Evolutionary conservation across 2,888 invertebrate genomes (phyloP).

Genomic region (Julus scanicus): DNA sequence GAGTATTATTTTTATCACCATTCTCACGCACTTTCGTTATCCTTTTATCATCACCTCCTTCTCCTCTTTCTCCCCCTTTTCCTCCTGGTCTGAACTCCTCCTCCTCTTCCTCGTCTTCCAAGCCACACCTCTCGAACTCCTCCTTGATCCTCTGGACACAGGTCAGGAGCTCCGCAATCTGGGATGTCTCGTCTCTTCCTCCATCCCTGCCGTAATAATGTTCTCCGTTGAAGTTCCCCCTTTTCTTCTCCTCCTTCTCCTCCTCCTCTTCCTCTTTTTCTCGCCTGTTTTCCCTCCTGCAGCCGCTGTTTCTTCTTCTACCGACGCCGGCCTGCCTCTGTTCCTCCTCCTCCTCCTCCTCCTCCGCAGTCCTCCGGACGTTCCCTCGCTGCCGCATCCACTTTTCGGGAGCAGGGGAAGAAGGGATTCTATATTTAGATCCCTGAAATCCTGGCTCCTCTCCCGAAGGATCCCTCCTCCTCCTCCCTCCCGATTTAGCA

Average conservation of each 20-base stretch:
- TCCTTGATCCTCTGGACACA: slow-evolving; percentile 57
- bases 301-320: not conserved
- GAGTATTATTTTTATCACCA: not conserved
- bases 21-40: not conserved
- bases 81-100: not conserved
- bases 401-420: slow-evolving; percentile 2
- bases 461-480: not conserved
- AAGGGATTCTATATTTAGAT: not conserved
- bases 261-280: not conserved
- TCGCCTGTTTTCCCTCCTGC: not conserved
- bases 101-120: slow-evolving; percentile 15
- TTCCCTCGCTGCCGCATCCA: not conserved
- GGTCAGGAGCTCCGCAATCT: slow-evolving; percentile 52
- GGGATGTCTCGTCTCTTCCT: slow-evolving; percentile 5
- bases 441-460: not conserved
- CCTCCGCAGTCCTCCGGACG: not conserved
- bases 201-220: not conserved
- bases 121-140: slow-evolving; percentile 56
- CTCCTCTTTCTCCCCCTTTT: not conserved
- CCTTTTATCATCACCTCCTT: not conserved
- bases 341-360: not conserved
- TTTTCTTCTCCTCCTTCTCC: not conserved
- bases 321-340: not conserved
- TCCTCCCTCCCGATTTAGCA: not conserved
- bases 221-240: not conserved